A percentile compares a stretch with the other conserved stretches of the same genome.
These are phyloP conservation scores for Dasysyrphus tricinctus DNA, from an alignment of 2,888 invertebrate species.

Conservation along the genomic window DNA sequence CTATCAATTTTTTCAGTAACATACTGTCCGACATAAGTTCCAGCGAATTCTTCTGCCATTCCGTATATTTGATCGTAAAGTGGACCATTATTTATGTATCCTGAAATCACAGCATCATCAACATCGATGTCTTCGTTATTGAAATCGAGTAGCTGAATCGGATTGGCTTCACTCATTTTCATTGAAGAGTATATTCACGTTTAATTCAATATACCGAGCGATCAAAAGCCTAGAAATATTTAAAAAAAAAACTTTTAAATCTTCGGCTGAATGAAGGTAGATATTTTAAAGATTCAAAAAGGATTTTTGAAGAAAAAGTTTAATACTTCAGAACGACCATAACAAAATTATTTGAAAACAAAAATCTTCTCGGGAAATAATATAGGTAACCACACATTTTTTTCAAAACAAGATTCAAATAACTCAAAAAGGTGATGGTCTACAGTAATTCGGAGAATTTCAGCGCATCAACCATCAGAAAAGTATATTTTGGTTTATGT, in stretches of 20 bases:
- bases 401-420: too few species aligned
- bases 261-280: too few species aligned
- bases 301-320: too few species aligned
- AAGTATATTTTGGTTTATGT: too few species aligned
- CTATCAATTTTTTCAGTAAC: conserved; percentile 79
- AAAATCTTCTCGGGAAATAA: too few species aligned
- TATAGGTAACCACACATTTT: too few species aligned
- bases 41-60: conserved; percentile 79
- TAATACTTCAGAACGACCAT: too few species aligned
- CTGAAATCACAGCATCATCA: conserved; percentile 34
- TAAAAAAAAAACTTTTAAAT: not conserved
- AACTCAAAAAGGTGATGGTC: too few species aligned
- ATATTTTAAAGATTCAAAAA: too few species aligned
- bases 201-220: conserved; percentile 26
- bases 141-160: not conserved
- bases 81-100: conserved; percentile 28
- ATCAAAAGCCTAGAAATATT: conserved; percentile 30
- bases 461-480: too few species aligned
- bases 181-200: not conserved
- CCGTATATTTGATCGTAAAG: conserved; percentile 77
- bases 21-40: conserved; percentile 80
- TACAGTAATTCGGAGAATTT: too few species aligned
- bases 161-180: conserved; percentile 49
- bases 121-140: conserved; percentile 27
- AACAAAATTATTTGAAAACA: too few species aligned